Percentiles rank a stretch among this genome's conserved stretches.
Evolutionary conservation across 2,113 vertebrate genomes (phyloP).

Genomic region (Myotis lucifugus): DNA sequence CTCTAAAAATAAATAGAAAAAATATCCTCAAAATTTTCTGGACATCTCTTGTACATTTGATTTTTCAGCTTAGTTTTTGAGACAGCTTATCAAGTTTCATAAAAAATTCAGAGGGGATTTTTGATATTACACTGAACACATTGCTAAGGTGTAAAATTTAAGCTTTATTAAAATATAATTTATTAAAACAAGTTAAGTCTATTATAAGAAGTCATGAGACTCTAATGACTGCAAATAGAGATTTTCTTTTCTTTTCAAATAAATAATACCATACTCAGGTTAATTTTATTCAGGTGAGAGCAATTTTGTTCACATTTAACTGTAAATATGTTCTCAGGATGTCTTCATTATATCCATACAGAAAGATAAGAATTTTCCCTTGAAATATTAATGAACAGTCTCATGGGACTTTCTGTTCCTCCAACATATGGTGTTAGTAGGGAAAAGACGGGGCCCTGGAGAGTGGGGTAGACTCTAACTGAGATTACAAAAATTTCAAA

Average conservation of each 20-base stretch:
- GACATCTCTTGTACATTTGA: background rate
- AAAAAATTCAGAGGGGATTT: background rate
- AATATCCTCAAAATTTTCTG: too few relatives aligned
- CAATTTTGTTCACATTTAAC: background rate
- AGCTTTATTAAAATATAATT: background rate
- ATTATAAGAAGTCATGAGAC: background rate
- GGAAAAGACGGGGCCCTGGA: background rate
- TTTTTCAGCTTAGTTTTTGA: background rate
- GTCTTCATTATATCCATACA: background rate
- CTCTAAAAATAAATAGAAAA: too few relatives aligned
- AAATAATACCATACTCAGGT: background rate
- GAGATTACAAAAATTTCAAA: background rate
- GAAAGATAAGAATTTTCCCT: background rate
- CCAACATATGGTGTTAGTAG: background rate
- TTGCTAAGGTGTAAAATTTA: background rate
- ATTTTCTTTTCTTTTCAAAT: slow-evolving; percentile 35
- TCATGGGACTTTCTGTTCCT: background rate
- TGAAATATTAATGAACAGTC: background rate
- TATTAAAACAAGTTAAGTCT: slow-evolving; percentile 11
- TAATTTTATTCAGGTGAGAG: slow-evolving; percentile 1
- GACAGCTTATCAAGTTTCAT: background rate
- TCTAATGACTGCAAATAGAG: background rate
- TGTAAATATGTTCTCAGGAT: background rate
- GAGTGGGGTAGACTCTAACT: background rate
- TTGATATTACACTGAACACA: background rate